Conservation (phyloP, 2,113 vertebrate species). For the Tupaia chinensis region DNA sequence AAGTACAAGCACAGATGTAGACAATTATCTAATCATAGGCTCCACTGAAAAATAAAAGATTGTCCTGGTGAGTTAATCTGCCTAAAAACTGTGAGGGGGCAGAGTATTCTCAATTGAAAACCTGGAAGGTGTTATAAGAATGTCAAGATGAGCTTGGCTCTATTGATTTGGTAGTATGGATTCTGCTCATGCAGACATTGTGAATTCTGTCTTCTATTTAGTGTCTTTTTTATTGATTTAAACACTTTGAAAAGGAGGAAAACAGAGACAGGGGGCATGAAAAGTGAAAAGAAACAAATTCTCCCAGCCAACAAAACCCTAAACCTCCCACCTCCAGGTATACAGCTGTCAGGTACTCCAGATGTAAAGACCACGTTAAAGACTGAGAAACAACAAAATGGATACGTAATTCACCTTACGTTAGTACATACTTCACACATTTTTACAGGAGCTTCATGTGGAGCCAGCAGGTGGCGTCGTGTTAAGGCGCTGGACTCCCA, state of each 20-base stretch:
- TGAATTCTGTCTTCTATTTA: constrained; percentile 47
- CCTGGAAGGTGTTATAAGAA: constrained; percentile 44
- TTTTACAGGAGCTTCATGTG: constrained; percentile 23
- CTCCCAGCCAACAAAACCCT: constrained; percentile 18
- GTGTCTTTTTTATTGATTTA: constrained; percentile 24
- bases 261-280: not conserved
- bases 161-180: constrained; percentile 50
- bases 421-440: not conserved
- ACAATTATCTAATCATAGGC: constrained; percentile 26
- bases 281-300: not conserved
- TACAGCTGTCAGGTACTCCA: constrained; percentile 22
- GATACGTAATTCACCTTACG: constrained; percentile 47
- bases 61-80: constrained; percentile 45
- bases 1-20: constrained; percentile 30
- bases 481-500: no score
- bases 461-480: no score
- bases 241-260: not conserved
- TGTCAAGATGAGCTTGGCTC: constrained; percentile 33
- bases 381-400: not conserved
- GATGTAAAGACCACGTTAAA: constrained; percentile 49
- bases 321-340: not conserved
- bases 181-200: constrained; percentile 60
- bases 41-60: constrained; percentile 31
- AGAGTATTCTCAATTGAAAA: constrained; percentile 69
- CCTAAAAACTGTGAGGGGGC: constrained; percentile 10